These are phyloP conservation scores for Chionis minor DNA, from an alignment of 2,113 vertebrate genomes.

Conservation along the genomic window DNA sequence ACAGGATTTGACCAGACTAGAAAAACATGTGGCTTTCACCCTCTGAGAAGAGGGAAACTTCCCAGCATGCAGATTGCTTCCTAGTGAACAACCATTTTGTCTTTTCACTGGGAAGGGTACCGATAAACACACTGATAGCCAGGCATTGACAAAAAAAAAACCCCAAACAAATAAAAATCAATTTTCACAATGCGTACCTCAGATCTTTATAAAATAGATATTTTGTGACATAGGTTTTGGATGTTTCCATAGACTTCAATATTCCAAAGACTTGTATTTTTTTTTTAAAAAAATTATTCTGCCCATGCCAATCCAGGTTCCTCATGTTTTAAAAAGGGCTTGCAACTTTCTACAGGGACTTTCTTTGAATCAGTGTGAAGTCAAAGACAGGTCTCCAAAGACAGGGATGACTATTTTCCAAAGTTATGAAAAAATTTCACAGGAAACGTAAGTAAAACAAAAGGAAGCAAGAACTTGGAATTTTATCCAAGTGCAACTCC, in stretches of 20 bases:
- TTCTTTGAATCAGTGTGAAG: not conserved
- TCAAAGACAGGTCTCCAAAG: not conserved
- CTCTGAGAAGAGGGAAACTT: not conserved
- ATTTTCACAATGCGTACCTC: not conserved
- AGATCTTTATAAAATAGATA: not conserved
- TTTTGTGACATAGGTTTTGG: not conserved
- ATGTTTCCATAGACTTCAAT: not conserved
- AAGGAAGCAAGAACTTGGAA: not conserved
- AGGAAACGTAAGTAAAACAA: not conserved
- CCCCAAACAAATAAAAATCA: not conserved
- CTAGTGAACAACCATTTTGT: not conserved
- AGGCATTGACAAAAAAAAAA: not conserved
- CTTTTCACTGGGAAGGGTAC: not conserved
- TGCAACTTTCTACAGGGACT: not conserved
- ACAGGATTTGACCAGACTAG: not conserved
- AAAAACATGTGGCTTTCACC: rapidly evolving
- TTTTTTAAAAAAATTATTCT: not conserved
- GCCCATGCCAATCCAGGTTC: not conserved
- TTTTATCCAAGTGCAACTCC: not conserved
- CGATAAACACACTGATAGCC: not conserved
- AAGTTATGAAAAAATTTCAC: not conserved
- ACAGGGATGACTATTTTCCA: not conserved
- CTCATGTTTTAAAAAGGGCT: not conserved
- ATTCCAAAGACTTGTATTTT: not conserved
- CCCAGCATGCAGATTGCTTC: not conserved